Percentiles rank a stretch among this genome's conserved stretches.
phyloP scores from a whole-genome alignment of 2,888 invertebrate species.

The Drosophila parthenogenetica region DNA sequence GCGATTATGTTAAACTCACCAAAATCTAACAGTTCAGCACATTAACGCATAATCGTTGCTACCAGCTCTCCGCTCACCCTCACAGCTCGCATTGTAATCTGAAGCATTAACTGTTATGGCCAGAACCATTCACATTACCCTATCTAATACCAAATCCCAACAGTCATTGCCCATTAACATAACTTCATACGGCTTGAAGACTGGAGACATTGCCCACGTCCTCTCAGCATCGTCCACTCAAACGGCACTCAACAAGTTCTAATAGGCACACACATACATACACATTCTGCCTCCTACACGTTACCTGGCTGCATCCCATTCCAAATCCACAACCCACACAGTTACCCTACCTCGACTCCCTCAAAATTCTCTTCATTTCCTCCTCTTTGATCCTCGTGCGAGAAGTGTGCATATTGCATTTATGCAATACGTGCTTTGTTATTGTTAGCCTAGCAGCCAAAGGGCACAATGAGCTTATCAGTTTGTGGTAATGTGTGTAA shows the following conservation, averaged over 20 bases:
- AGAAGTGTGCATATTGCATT: constrained; percentile 69
- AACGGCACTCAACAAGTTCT: constrained; percentile 77
- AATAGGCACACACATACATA: constrained; percentile 58
- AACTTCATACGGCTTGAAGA: constrained; percentile 55
- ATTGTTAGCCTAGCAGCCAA: constrained; percentile 38
- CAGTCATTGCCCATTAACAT: constrained; percentile 80
- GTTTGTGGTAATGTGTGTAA: neutral
- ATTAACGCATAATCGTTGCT: constrained; percentile 47
- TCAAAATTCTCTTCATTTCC: neutral
- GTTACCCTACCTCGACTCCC: constrained; percentile 5
- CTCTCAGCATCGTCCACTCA: constrained; percentile 64
- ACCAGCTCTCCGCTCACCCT: constrained; percentile 12
- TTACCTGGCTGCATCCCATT: constrained; percentile 36
- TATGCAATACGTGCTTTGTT: constrained; percentile 80
- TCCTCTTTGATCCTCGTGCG: constrained; percentile 2
- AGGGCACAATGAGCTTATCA: neutral
- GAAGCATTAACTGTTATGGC: constrained; percentile 57
- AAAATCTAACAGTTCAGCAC: constrained; percentile 27
- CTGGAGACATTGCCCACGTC: constrained; percentile 51
- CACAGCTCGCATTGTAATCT: constrained; percentile 28
- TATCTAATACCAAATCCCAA: constrained; percentile 75
- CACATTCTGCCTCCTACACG: constrained; percentile 48
- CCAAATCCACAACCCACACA: constrained; percentile 58
- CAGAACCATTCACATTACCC: constrained; percentile 64
- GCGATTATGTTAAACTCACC: constrained; percentile 20